phyloP scores from a whole-genome alignment of 2,113 vertebrate genomes.

The Chaetorhynchus papuensis region DNA sequence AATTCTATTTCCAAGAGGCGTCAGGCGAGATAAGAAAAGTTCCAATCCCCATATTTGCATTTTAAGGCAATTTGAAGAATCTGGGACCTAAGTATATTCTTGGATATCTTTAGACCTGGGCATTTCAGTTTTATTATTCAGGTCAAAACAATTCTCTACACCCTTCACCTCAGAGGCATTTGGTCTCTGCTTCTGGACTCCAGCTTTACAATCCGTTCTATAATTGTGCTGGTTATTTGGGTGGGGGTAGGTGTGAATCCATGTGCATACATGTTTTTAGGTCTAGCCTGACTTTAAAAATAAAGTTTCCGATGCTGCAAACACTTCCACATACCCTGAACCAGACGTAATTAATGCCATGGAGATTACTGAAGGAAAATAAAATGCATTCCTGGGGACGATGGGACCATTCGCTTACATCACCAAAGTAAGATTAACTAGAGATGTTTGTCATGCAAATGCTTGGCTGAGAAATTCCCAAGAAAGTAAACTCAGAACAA shows the following conservation, averaged over 20 bases:
- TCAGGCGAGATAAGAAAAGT: not conserved
- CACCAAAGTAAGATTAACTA: not conserved
- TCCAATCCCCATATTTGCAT: not conserved
- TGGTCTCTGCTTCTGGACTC: not conserved
- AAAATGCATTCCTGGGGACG: not conserved
- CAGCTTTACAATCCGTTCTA: not conserved
- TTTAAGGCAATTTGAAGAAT: not conserved
- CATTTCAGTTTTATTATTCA: not conserved
- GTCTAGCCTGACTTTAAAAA: not conserved
- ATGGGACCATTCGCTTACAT: not conserved
- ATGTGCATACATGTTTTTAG: fast-evolving
- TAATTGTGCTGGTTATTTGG: not conserved
- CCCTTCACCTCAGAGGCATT: not conserved
- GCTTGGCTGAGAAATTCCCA: not conserved
- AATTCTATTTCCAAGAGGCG: not conserved
- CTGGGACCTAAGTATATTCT: not conserved
- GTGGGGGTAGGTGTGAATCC: not conserved
- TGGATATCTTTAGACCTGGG: not conserved
- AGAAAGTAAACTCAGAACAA: not conserved
- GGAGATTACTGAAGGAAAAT: not conserved
- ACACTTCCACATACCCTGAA: not conserved
- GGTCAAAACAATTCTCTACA: not conserved
- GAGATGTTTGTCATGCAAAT: not conserved
- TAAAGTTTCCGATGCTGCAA: not conserved
- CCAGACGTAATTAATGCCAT: not conserved